These are phyloP conservation scores for Elaphurus davidianus DNA, from an alignment of 2,113 vertebrate genomes.

Conservation along the genomic window DNA sequence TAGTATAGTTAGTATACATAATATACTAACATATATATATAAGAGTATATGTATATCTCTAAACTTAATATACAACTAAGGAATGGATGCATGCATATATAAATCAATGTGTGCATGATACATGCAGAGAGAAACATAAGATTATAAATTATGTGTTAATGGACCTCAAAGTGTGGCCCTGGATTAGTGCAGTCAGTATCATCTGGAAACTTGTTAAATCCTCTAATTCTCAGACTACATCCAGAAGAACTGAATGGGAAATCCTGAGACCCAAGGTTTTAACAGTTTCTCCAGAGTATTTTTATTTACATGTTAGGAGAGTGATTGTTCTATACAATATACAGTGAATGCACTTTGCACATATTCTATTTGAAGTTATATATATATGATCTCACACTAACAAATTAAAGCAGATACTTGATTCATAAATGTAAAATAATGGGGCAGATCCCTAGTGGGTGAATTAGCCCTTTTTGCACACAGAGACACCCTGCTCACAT, in stretches of 20 bases:
- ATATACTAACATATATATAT: not conserved
- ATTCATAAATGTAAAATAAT: not conserved
- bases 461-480: not conserved
- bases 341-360: not conserved
- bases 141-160: not conserved
- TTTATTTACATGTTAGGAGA: not conserved
- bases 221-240: not conserved
- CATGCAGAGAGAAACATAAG: not conserved
- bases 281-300: not conserved
- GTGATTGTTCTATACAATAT: not conserved
- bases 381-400: not conserved
- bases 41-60: not conserved
- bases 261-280: not conserved
- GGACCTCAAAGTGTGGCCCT: not conserved
- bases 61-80: not conserved
- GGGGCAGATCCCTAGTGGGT: not conserved
- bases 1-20: not conserved
- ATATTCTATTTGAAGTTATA: not conserved
- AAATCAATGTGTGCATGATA: not conserved
- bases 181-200: not conserved
- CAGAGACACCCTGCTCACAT: not conserved
- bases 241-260: not conserved
- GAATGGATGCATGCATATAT: not conserved
- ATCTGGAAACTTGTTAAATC: not conserved
- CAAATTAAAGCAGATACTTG: not conserved